These are phyloP conservation scores for Flexamia atlantica DNA, from an alignment of 2,888 invertebrate species.

Conservation along the genomic window DNA sequence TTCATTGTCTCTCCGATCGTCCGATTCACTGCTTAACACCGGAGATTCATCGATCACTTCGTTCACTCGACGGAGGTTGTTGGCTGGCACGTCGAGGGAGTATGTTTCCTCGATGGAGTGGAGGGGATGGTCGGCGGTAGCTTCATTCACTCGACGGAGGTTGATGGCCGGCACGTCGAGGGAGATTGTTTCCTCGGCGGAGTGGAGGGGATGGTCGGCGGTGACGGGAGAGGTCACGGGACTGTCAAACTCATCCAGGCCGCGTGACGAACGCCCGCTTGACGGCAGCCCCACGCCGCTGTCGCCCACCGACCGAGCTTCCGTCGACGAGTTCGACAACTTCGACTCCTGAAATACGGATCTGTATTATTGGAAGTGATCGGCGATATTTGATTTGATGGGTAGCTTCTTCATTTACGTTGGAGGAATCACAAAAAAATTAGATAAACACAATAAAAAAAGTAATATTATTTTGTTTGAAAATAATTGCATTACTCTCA, in stretches of 20 bases:
- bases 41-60: neutral
- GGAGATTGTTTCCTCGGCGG: neutral
- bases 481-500: too few species aligned
- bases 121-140: neutral
- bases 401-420: too few species aligned
- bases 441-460: too few species aligned
- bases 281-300: constrained; percentile 61
- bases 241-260: constrained; percentile 59
- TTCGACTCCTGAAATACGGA: constrained; percentile 58
- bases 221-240: constrained; percentile 5
- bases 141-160: neutral
- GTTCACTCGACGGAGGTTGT: neutral
- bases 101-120: neutral
- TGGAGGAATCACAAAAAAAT: too few species aligned
- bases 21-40: constrained; percentile 10
- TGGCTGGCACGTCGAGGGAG: constrained; percentile 1
- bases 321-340: constrained; percentile 61
- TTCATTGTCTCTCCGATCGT: neutral
- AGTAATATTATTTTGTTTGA: neutral
- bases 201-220: neutral
- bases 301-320: constrained; percentile 59
- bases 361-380: too few species aligned
- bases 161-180: neutral
- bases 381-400: too few species aligned
- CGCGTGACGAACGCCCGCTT: constrained; percentile 61